These are phyloP conservation scores for Adelognathus sp. DNA, from an alignment of 2,888 invertebrate genomes.

Conservation along the genomic window DNA sequence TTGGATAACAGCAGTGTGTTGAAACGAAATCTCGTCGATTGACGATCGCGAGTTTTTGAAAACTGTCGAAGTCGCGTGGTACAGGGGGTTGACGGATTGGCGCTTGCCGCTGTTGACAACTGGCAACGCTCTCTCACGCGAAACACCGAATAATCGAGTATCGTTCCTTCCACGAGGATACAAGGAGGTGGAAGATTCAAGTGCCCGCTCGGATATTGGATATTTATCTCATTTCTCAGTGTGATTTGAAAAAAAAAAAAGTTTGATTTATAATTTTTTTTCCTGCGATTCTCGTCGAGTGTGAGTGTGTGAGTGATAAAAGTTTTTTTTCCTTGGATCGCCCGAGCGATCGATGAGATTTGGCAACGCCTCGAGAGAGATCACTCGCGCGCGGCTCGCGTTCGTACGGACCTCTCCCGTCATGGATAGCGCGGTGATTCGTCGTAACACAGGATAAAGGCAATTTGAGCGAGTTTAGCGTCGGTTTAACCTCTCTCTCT, in stretches of 20 bases:
- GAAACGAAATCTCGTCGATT: background rate
- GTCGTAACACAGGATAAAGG: conserved; percentile 74
- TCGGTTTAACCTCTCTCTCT: too few relatives aligned
- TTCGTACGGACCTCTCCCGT: conserved; percentile 60
- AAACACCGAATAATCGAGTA: background rate
- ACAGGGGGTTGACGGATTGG: conserved; percentile 3
- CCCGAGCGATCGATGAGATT: conserved; percentile 59
- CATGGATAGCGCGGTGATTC: conserved; percentile 72
- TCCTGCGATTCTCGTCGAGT: background rate
- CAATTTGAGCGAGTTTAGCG: conserved; percentile 73
- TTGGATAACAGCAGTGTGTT: conserved; percentile 15
- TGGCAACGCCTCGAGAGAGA: conserved; percentile 67
- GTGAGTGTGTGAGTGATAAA: background rate
- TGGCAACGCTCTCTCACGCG: background rate
- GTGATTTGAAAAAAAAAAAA: background rate
- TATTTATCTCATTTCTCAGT: conserved; percentile 4
- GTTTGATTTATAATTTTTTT: background rate
- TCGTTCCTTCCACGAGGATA: background rate
- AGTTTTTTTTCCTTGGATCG: too few relatives aligned
- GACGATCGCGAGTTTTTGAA: background rate
- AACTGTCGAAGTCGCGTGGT: conserved; percentile 2
- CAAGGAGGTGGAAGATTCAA: background rate
- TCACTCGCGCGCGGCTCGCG: too few relatives aligned
- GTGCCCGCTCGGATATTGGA: conserved; percentile 30
- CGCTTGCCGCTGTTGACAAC: background rate